Conservation (phyloP, 2,888 invertebrate species). For the Ferdinandea cuprea region DNA sequence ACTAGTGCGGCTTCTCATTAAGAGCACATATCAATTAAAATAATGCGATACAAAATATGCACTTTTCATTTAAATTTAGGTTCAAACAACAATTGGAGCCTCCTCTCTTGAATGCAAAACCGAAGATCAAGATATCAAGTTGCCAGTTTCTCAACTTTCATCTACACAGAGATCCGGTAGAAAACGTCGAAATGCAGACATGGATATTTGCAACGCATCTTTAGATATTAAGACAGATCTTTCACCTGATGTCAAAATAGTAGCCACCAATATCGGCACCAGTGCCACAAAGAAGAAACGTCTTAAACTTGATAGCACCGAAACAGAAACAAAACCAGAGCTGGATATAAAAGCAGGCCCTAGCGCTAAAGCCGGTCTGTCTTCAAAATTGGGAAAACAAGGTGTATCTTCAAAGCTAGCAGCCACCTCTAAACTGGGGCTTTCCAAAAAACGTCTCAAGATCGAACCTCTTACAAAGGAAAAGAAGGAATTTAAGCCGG, state of each 20-base stretch:
- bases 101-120: constrained; percentile 28
- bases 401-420: constrained; percentile 8
- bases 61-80: constrained; percentile 9
- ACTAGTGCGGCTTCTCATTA: no score
- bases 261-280: neutral
- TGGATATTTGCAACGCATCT: constrained; percentile 30
- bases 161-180: constrained; percentile 21
- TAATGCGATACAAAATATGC: no score
- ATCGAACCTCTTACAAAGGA: constrained; percentile 43
- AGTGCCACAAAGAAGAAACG: constrained; percentile 49
- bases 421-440: constrained; percentile 3
- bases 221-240: constrained; percentile 44
- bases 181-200: constrained; percentile 62
- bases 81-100: neutral
- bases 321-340: constrained; percentile 22
- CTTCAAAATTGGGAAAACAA: constrained; percentile 7
- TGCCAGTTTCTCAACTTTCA: neutral
- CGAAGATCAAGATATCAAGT: constrained; percentile 36
- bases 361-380: neutral
- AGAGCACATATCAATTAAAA: no score
- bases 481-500: constrained; percentile 38
- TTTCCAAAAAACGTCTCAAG: constrained; percentile 51
- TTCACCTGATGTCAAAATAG: constrained; percentile 43
- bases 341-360: neutral
- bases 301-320: constrained; percentile 24